Base-by-base conservation (phyloP, 2,888 invertebrate genomes). In the Geophilus truncorum region DNA sequence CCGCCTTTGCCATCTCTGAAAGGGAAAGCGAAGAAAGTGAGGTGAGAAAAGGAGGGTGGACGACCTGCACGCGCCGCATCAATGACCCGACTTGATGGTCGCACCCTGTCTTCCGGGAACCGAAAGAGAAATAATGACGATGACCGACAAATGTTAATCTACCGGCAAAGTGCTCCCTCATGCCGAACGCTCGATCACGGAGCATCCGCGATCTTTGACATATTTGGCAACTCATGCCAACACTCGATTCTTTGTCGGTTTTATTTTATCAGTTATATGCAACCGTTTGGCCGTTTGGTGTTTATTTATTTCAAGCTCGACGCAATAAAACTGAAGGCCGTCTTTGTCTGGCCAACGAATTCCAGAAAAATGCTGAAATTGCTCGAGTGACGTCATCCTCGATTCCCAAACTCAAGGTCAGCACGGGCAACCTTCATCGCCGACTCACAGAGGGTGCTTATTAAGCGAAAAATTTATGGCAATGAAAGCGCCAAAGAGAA, bases 1-100 rank as follows among this genome's bases (percentile, higher is more conserved):
- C 86, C 98, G 90, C 87, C 98, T 90, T 89, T 98, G 98, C 98
- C 98, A 98, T 91, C 98, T 92, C 97, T 98, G 92, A 45, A 93
- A 92, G 82, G 87, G 89, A 89, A 86, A 80, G 36, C 1, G 15
- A 40, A 40, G 36, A 12, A 15, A 40, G 36, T 34, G 34, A 34
- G 36, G 10, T 3, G 36, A 18, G 5, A 18, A 57, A 57, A 57
- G 23, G 18, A 57, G 23, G 57, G 57, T 57, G 23, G 57, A 57
- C 57, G 57, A 57, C 57, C 36, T 40, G 36, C 36, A 40, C 57
- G 57, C 57, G 23, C 23, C 57, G 18, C 57, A 57, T 57, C 57
- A 57, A 57, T 23, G 57, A 57, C 57, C 57, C 57, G 36, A 40
- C 12, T 40, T 21, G 57, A 4, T 40, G 36, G 18, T 57, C 57